Base-by-base conservation (phyloP, 2,888 invertebrate genomes). In the Ramazzottius varieornatus region DNA sequence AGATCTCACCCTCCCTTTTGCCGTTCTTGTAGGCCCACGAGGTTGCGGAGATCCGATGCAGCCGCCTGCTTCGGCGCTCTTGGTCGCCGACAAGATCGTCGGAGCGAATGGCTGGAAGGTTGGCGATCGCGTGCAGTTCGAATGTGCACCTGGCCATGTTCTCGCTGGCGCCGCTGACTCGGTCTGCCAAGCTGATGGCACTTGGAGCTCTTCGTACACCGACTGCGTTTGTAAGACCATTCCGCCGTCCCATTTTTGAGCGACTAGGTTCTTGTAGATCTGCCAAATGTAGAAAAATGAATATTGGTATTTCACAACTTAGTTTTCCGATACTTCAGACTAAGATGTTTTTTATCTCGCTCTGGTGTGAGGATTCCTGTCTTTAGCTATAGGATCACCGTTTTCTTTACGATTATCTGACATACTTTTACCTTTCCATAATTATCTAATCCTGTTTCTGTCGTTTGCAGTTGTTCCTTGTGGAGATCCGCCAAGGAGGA, bases 141-240 rank as follows among this genome's bases (percentile, higher is more conserved):
- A 69, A 33, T 75, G 75, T 67, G 68, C 70, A 64, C 69, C 70
- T n/a, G 72, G 73, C 1, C 73, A 71, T 70, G 69, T 70, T 65
- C 70, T 74, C 24, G 68, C 71, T 0, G 75, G 75, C 1, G 70
- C 73, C 1, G 66, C 68, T 1, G 72, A 72, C 65, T 67, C 74
- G 29, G 69, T 71, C 20, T 75, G 75, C 67, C 71, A 71, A 67
- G 70, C 73, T 2, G 73, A 73, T 67, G 68, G 73, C 2, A 70
- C 69, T 20, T 75, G 75, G 75, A 73, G 72, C 64, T 74, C 74
- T 32, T 68, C 70, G 46, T 68, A 69, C 1, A 71, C 73, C 2
- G 65, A 65, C n/a, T 74, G 74, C 68, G 70, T 71, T 70, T 72
- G 75, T 74, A 40, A 65, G 68, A 67, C n/a, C n/a, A n/a, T n/a